phyloP scores from a whole-genome alignment of 1,140 invertebrate genomes.

The Elymnias hypermnestra region DNA sequence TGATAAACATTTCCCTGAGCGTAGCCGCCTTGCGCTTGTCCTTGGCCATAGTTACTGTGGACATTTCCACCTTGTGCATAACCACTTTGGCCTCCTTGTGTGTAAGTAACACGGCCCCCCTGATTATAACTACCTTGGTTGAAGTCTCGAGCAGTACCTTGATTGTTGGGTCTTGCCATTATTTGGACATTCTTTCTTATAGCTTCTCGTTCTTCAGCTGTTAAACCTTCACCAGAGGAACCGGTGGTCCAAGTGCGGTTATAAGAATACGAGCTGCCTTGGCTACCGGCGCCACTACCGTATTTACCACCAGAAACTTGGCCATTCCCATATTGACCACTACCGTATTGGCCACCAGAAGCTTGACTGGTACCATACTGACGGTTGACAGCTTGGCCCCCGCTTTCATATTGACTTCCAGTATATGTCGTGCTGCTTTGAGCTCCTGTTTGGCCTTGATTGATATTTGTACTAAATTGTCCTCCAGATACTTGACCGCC shows the following conservation, averaged over 20 bases:
- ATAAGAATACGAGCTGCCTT: slow-evolving; percentile 30
- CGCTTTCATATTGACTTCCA: slow-evolving; percentile 16
- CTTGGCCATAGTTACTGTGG: slow-evolving; percentile 13
- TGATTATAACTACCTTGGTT: slow-evolving; percentile 12
- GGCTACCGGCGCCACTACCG: slow-evolving; percentile 9
- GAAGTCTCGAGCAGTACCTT: slow-evolving; percentile 18
- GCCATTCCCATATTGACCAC: slow-evolving; percentile 13
- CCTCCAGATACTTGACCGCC: slow-evolving; percentile 10
- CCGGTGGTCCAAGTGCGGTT: slow-evolving; percentile 41
- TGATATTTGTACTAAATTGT: slow-evolving; percentile 2
- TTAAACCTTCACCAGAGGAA: slow-evolving; percentile 34
- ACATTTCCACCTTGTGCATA: slow-evolving; percentile 21
- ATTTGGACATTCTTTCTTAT: slow-evolving; percentile 37
- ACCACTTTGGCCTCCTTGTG: slow-evolving; percentile 22
- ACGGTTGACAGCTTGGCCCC: slow-evolving; percentile 7
- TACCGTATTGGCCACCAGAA: slow-evolving; percentile 19
- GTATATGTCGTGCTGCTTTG: too few species aligned
- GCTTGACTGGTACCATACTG: slow-evolving; percentile 23
- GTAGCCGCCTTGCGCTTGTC: slow-evolving; percentile 18
- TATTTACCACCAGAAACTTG: too few species aligned
- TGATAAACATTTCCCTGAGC: slow-evolving; percentile 14
- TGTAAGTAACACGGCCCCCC: slow-evolving; percentile 14
- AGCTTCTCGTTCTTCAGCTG: slow-evolving; percentile 45
- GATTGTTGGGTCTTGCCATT: slow-evolving; percentile 26
- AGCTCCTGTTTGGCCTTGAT: slow-evolving; percentile 1